Evolutionary conservation across 2,797 vertebrate species (phyloP), one percentile per base, ranked within the genome.

Genomic region (Synanceia verrucosa): DNA sequence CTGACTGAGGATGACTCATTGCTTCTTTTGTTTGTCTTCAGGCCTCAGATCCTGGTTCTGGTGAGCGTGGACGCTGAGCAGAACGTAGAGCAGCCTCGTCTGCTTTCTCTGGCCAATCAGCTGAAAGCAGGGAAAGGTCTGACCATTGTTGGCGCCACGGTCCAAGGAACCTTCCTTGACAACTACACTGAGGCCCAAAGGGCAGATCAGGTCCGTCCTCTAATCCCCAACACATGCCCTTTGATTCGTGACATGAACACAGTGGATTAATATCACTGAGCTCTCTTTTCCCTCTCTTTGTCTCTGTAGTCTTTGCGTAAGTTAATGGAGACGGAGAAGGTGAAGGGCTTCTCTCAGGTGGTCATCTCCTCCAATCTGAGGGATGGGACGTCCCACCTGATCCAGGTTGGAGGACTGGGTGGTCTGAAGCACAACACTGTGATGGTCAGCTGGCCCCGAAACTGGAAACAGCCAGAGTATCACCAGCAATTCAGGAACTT

Each of bases 301-400:
- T 55, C 11, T 50, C 53, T 64, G 39, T 67, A 98, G 98, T 96
- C 97, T 48, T 87, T 99, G 79, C 94, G 94, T 50, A 96, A 97
- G 68, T 79, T 97, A 83, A 99, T 99, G 98, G 98, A 99, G 88
- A 93, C 94, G 0, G 98, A 99, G 91, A 97, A 95, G 81, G 97
- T 99, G 82, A 99, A 99, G 73, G 98, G 98, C 47, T 99, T 99
- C 91, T 96, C 96, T 84, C 97, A 99, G 86, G 97, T 98, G 16
- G 97, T 99, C 67, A 94, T 98, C 79, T 99, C 98, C 47, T 97
- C 97, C 60, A 97, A 96, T 83, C 91, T 99, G 65, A 95, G 97
- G 3, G 97, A 99, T 0, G 97, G 97, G n/a, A 96, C 96, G 26
- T 99, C 98, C 56, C 97, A 99, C 78, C 92, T 99, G 81, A 96